A percentile compares a stretch with the other conserved stretches of the same genome.
phyloP scores from a whole-genome alignment of 1,140 invertebrate species.

The silkworm (Bombyx mori) region DNA sequence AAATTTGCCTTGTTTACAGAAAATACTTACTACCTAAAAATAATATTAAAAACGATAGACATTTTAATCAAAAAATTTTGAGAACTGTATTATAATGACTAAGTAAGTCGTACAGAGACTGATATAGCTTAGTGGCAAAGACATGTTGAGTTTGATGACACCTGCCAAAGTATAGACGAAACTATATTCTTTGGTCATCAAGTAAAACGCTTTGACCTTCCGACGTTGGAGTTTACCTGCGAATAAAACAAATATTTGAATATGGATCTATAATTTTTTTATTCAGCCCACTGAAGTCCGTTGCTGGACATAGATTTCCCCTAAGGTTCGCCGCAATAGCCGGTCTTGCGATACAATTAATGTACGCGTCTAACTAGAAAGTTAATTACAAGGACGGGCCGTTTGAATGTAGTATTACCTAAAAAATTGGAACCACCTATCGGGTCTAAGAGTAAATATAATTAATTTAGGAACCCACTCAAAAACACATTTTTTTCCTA shows the following conservation, averaged over 20 bases:
- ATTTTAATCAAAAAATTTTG: slow-evolving; percentile 42
- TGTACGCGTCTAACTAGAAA: background rate
- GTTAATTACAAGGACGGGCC: background rate
- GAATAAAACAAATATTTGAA: slow-evolving; percentile 15
- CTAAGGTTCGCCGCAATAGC: background rate
- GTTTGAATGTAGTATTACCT: background rate
- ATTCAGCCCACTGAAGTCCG: background rate
- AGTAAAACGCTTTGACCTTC: slow-evolving; percentile 41
- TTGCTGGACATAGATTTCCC: background rate
- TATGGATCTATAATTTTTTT: background rate
- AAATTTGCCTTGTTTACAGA: too few species aligned
- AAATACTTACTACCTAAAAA: too few species aligned
- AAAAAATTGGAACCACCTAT: background rate
- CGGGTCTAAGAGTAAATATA: background rate
- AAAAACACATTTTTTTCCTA: too few species aligned
- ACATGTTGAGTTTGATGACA: slow-evolving; percentile 39
- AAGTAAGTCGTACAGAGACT: slow-evolving; percentile 48
- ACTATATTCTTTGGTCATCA: slow-evolving; percentile 35
- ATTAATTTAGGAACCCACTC: background rate
- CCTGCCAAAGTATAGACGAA: slow-evolving; percentile 41
- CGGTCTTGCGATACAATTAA: background rate
- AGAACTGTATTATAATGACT: slow-evolving; percentile 49
- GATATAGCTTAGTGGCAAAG: slow-evolving; percentile 39
- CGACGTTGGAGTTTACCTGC: slow-evolving; percentile 38
- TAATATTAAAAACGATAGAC: background rate